A percentile compares a stretch with the other conserved stretches of the same genome.
phyloP scores from a whole-genome alignment of 2,113 vertebrate genomes.

The Sterrhoptilus dennistouni region DNA sequence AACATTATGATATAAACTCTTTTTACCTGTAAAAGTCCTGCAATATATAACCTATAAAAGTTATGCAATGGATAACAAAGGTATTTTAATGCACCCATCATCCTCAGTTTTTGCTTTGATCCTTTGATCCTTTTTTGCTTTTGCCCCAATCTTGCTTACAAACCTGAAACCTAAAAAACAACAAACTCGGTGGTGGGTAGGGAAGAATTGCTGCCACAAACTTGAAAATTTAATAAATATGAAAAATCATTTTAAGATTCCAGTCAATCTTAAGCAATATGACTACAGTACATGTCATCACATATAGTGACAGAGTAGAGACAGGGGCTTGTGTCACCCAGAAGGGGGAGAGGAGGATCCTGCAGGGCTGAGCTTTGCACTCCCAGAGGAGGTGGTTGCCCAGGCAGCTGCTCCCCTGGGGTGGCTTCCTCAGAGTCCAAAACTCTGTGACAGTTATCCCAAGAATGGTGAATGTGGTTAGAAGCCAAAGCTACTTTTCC shows the following conservation, averaged over 20 bases:
- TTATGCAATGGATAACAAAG: background rate
- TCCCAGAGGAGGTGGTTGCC: background rate
- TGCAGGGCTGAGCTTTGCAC: background rate
- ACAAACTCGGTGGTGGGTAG: fast-evolving
- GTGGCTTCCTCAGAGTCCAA: background rate
- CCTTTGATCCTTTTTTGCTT: background rate
- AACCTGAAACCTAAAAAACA: background rate
- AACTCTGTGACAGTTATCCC: background rate
- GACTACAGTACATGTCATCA: background rate
- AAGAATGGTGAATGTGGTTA: background rate
- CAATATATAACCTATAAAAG: background rate
- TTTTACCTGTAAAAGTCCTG: background rate
- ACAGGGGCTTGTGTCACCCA: background rate
- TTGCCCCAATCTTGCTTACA: background rate
- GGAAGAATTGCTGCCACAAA: background rate
- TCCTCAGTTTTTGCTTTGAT: background rate
- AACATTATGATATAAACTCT: background rate
- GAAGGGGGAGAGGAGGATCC: background rate
- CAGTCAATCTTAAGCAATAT: background rate
- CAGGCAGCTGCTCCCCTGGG: background rate
- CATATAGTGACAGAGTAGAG: background rate
- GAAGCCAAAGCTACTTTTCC: background rate
- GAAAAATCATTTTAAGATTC: background rate
- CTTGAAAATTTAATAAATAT: background rate
- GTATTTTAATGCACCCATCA: background rate